phyloP scores from a whole-genome alignment of 2,797 vertebrate genomes.

The Argya squamiceps region DNA sequence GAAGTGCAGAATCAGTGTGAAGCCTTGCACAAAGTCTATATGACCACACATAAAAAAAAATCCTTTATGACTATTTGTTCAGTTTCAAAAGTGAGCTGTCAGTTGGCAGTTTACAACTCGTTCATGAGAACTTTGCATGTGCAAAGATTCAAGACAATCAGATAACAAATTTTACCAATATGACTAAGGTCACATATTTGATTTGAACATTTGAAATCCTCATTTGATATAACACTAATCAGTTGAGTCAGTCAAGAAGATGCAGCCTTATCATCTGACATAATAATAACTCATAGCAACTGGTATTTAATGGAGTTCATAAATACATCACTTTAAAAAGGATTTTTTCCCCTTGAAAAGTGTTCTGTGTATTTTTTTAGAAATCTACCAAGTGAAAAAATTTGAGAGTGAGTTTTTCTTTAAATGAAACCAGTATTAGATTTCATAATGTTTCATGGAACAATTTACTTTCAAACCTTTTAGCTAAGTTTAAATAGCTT shows the following conservation, averaged over 20 bases:
- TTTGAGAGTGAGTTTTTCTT: background rate
- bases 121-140: background rate
- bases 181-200: background rate
- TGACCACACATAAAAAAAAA: background rate
- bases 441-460: background rate
- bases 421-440: background rate
- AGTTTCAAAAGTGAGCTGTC: background rate
- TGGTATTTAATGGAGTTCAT: background rate
- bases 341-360: background rate
- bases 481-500: conserved; percentile 25
- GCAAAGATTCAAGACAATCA: background rate
- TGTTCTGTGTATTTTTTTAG: background rate
- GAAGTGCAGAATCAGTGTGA: background rate
- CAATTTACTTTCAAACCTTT: conserved; percentile 43
- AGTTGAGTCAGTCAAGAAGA: background rate
- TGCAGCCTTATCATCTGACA: background rate
- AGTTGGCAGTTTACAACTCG: background rate
- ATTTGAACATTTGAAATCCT: background rate
- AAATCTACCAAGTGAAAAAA: background rate
- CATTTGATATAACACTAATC: background rate
- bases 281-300: background rate
- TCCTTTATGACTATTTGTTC: background rate
- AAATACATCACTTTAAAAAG: conserved; percentile 12
- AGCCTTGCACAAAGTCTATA: background rate
- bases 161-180: background rate